phyloP scores from a whole-genome alignment of 2,113 vertebrate genomes.

The Sphaerodactylus townsendi region DNA sequence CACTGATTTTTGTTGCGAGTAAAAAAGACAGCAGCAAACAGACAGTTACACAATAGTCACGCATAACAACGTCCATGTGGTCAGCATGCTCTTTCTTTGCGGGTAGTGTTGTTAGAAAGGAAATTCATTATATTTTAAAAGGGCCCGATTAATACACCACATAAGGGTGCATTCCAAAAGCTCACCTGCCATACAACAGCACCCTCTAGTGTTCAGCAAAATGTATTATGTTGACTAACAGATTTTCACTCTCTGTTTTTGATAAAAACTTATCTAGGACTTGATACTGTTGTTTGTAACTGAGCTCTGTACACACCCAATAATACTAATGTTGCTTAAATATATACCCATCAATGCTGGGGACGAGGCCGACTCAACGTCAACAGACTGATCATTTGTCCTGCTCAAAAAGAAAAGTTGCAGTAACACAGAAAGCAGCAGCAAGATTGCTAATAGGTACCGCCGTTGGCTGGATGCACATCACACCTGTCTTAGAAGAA shows the following conservation, averaged over 20 bases:
- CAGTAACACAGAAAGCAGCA: too few species aligned
- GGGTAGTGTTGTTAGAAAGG: not conserved
- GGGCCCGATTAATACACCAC: slow-evolving; percentile 1
- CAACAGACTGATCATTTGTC: too few species aligned
- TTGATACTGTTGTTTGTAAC: not conserved
- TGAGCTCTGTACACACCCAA: not conserved
- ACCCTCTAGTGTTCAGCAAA: slow-evolving; percentile 73
- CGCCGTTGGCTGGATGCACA: too few species aligned
- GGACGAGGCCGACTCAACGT: too few species aligned
- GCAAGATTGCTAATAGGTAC: too few species aligned
- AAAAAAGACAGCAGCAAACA: not conserved
- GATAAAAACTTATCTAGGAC: not conserved
- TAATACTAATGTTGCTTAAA: not conserved
- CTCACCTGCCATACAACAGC: slow-evolving; percentile 63
- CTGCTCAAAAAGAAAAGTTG: too few species aligned
- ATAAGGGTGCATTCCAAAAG: not conserved
- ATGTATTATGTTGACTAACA: not conserved
- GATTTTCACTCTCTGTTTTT: not conserved
- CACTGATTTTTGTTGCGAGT: not conserved
- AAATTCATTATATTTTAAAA: not conserved
- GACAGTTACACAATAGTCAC: too few species aligned
- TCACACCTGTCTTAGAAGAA: too few species aligned
- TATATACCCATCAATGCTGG: not conserved
- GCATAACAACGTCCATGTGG: not conserved
- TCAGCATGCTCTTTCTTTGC: not conserved